These are phyloP conservation scores for Pelodytes ibericus DNA, from an alignment of 2,797 vertebrate genomes.

Conservation along the genomic window DNA sequence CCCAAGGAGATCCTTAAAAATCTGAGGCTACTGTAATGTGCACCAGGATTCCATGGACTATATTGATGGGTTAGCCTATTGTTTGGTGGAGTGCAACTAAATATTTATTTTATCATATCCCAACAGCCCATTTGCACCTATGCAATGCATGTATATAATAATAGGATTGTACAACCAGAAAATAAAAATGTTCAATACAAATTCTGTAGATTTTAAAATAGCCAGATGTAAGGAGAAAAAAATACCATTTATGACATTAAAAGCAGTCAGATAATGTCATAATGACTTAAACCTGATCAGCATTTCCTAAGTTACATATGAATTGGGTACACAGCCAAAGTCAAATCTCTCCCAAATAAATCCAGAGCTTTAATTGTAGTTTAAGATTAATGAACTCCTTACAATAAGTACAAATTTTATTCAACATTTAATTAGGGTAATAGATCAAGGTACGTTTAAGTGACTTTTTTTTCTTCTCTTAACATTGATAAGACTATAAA, in stretches of 20 bases:
- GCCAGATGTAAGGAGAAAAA: neutral
- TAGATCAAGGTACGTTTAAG: constrained; percentile 2
- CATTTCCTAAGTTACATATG: neutral
- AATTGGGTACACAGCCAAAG: neutral
- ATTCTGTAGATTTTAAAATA: neutral
- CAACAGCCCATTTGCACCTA: no score
- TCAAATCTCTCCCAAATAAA: constrained; percentile 3
- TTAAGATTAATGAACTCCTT: constrained; percentile 7
- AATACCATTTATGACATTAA: neutral
- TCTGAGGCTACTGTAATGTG: no score
- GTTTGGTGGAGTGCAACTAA: no score
- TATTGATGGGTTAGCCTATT: no score
- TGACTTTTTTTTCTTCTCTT: neutral
- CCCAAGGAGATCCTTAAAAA: no score
- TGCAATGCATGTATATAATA: no score
- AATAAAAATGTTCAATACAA: neutral
- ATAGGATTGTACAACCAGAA: no score
- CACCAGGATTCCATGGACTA: no score
- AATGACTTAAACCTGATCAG: neutral
- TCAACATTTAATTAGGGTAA: neutral
- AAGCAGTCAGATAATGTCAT: neutral
- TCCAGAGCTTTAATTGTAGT: neutral
- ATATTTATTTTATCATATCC: no score
- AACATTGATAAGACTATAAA: neutral
- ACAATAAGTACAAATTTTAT: constrained; percentile 3